Evolutionary conservation across 2,797 vertebrate genomes (phyloP).

Genomic region (Hyperoplus lanceolatus): DNA sequence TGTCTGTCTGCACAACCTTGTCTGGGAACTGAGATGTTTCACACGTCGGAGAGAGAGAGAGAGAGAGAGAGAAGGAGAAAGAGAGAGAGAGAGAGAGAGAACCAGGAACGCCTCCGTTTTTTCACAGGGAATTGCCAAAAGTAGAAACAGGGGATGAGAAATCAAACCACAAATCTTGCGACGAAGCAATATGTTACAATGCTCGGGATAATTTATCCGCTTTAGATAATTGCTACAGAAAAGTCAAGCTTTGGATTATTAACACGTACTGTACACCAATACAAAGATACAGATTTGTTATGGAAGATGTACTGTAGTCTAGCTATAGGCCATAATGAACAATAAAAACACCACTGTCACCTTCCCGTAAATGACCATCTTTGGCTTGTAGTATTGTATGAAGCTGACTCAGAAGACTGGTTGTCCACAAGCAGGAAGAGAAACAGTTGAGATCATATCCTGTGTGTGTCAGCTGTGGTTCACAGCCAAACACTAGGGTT

Average conservation of each 20-base stretch:
- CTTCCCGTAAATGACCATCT: conserved; percentile 6
- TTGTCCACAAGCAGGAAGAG: conserved; percentile 75
- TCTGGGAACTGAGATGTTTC: conserved; percentile 67
- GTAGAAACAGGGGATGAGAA: conserved; percentile 30
- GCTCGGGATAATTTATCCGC: conserved; percentile 10
- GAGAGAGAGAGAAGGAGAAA: not conserved
- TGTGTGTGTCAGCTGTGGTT: conserved; percentile 61
- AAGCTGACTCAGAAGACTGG: conserved; percentile 58
- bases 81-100: too few species aligned
- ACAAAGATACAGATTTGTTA: not conserved
- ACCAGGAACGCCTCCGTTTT: conserved; percentile 39
- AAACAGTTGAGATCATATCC: conserved; percentile 78
- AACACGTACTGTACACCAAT: conserved; percentile 10
- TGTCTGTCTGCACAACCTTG: conserved; percentile 68
- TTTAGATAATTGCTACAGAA: not conserved
- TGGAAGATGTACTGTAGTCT: not conserved
- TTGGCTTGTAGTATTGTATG: conserved; percentile 42
- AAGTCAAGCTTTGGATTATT: conserved; percentile 23
- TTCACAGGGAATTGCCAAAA: conserved; percentile 41
- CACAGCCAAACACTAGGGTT: conserved; percentile 49
- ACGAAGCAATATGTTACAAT: conserved; percentile 21
- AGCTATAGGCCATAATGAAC: not conserved
- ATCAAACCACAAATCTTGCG: conserved; percentile 34
- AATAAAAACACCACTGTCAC: not conserved
- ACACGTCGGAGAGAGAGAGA: conserved; percentile 35